A percentile compares a stretch with the other conserved stretches of the same genome.
phyloP scores from a whole-genome alignment of 1,140 invertebrate species.

The Cydia splendana region DNA sequence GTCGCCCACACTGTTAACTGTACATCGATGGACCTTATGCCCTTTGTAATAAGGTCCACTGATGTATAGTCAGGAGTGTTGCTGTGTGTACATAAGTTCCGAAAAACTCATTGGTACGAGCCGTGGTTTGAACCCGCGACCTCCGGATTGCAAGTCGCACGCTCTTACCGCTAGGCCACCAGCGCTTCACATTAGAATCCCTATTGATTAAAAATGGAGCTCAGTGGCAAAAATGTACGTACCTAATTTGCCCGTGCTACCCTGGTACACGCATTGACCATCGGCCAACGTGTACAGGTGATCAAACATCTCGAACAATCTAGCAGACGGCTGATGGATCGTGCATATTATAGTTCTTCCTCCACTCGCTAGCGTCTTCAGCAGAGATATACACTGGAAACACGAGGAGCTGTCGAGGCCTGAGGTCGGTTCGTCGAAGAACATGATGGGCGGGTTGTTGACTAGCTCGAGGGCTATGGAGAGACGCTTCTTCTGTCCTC shows the following conservation, averaged over 20 bases:
- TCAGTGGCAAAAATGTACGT: slow-evolving; percentile 35
- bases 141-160: too few species aligned
- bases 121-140: too few species aligned
- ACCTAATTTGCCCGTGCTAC: slow-evolving; percentile 88
- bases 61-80: too few species aligned
- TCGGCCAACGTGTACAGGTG: slow-evolving; percentile 96
- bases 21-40: too few species aligned
- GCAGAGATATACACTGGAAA: slow-evolving; percentile 93
- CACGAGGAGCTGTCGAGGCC: slow-evolving; percentile 97
- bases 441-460: slow-evolving; percentile 97
- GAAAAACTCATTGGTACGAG: too few species aligned
- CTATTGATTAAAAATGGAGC: too few species aligned
- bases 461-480: slow-evolving; percentile 97
- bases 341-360: slow-evolving; percentile 98
- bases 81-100: too few species aligned
- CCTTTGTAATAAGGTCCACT: too few species aligned
- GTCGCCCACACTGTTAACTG: too few species aligned
- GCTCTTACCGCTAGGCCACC: too few species aligned
- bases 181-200: too few species aligned
- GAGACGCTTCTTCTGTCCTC: slow-evolving; percentile 97
- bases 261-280: slow-evolving; percentile 97
- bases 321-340: slow-evolving; percentile 98
- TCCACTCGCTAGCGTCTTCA: slow-evolving; percentile 93
- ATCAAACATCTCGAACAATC: slow-evolving; percentile 98
- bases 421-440: slow-evolving; percentile 98